Percentiles rank a stretch among this genome's conserved stretches.
Evolutionary conservation across 2,888 invertebrate genomes (phyloP).

Genomic region (Enoplolaimus lenunculus): DNA sequence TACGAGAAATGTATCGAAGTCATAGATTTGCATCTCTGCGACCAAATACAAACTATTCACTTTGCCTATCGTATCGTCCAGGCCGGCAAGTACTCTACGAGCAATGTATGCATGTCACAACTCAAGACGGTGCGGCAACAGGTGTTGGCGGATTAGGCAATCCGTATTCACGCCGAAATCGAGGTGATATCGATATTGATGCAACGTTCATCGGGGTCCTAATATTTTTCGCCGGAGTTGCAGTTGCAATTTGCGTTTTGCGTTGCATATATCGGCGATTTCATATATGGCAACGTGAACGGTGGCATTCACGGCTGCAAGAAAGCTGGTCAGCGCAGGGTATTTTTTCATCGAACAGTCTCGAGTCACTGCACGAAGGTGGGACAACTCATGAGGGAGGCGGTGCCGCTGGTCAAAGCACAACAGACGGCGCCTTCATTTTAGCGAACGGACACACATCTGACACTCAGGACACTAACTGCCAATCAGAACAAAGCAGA

Average conservation of each 20-base stretch:
- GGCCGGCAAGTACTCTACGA: conserved; percentile 14
- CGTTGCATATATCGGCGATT: conserved; percentile 20
- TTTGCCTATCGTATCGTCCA: conserved; percentile 18
- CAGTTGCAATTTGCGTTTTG: conserved; percentile 11
- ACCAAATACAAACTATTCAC: conserved; percentile 21
- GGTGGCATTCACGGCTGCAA: conserved; percentile 20
- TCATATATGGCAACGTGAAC: conserved; percentile 23
- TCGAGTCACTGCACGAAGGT: conserved; percentile 2
- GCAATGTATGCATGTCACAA: conserved; percentile 14
- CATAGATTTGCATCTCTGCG: conserved; percentile 7
- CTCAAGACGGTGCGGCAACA: background rate
- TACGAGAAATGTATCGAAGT: conserved; percentile 10
- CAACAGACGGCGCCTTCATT: no score
- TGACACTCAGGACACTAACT: no score
- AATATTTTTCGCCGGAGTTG: background rate
- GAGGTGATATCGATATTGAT: background rate
- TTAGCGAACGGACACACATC: no score
- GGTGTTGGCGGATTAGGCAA: conserved; percentile 7
- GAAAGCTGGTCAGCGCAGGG: conserved; percentile 20
- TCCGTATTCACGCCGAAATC: no score
- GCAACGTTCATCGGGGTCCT: background rate
- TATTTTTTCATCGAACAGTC: conserved; percentile 19
- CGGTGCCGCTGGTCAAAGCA: background rate
- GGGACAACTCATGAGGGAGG: no score
- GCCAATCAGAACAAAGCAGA: no score